These are phyloP conservation scores for Cantharis rustica DNA, from an alignment of 2,888 invertebrate genomes.

Conservation along the genomic window DNA sequence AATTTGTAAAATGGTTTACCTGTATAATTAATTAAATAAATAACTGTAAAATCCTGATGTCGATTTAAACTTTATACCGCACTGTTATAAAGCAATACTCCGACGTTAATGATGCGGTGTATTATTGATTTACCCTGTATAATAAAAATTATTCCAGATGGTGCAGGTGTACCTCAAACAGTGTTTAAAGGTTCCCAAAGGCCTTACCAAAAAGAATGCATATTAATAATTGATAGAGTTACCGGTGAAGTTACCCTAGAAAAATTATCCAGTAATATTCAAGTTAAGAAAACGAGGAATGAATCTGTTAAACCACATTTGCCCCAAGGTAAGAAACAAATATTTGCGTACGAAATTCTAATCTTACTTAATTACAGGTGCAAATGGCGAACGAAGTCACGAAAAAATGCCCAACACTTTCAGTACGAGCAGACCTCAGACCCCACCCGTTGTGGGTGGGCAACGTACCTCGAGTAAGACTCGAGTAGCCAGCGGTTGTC, in stretches of 20 bases:
- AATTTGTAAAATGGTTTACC: too few relatives aligned
- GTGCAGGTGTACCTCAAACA: slow-evolving; percentile 87
- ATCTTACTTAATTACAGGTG: background rate
- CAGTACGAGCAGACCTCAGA: slow-evolving; percentile 39
- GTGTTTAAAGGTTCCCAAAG: slow-evolving; percentile 94
- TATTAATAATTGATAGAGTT: slow-evolving; percentile 88
- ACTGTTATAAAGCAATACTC: too few relatives aligned
- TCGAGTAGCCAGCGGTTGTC: slow-evolving; percentile 51
- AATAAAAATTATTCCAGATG: slow-evolving; percentile 63
- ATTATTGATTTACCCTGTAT: background rate
- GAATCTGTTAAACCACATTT: slow-evolving; percentile 50
- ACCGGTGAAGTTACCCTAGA: slow-evolving; percentile 95
- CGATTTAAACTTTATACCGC: too few relatives aligned
- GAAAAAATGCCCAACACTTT: slow-evolving; percentile 16
- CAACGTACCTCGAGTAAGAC: slow-evolving; percentile 54
- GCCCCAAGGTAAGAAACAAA: slow-evolving; percentile 37
- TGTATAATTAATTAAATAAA: too few relatives aligned
- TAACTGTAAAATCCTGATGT: too few relatives aligned
- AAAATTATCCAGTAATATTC: slow-evolving; percentile 87
- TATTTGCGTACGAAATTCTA: background rate
- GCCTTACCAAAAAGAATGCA: slow-evolving; percentile 92
- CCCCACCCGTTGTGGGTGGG: slow-evolving; percentile 47
- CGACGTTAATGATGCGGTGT: too few relatives aligned
- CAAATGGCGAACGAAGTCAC: slow-evolving; percentile 9
- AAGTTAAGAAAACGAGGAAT: slow-evolving; percentile 89